Percentiles rank a stretch among this genome's conserved stretches.
These are phyloP conservation scores for Micropterix aruncella DNA, from an alignment of 2,888 invertebrate species.

Conservation along the genomic window DNA sequence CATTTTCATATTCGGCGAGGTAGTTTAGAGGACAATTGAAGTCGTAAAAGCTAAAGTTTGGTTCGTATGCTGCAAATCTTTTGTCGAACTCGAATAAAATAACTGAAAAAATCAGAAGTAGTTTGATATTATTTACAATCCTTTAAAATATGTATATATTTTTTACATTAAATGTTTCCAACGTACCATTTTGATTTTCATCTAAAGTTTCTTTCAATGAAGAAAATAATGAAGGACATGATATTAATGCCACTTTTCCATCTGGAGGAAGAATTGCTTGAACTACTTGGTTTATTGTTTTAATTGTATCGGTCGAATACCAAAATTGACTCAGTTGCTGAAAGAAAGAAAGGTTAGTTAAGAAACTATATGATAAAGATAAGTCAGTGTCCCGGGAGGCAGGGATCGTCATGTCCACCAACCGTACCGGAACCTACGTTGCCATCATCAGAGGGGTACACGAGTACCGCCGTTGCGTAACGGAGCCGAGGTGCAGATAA, in stretches of 20 bases:
- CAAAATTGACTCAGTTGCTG: background rate
- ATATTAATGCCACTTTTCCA: background rate
- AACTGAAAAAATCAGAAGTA: no score
- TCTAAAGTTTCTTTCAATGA: background rate
- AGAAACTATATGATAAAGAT: no score
- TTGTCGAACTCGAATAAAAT: constrained; percentile 72
- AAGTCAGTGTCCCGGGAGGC: no score
- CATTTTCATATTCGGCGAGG: constrained; percentile 38
- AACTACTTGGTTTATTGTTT: background rate
- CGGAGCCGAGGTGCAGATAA: no score
- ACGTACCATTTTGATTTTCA: background rate
- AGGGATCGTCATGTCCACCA: no score
- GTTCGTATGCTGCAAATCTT: constrained; percentile 64
- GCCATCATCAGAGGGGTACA: no score
- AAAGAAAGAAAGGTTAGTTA: background rate
- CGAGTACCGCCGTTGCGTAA: no score
- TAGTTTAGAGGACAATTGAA: constrained; percentile 66
- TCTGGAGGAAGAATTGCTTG: background rate
- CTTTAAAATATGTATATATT: no score
- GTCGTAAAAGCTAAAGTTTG: constrained; percentile 76
- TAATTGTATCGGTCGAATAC: background rate
- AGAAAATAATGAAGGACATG: background rate
- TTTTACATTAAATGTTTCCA: no score
- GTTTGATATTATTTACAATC: no score
- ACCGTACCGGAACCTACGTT: no score